Base-by-base conservation (phyloP, 2,113 vertebrate species). In the Stegastes partitus region DNA sequence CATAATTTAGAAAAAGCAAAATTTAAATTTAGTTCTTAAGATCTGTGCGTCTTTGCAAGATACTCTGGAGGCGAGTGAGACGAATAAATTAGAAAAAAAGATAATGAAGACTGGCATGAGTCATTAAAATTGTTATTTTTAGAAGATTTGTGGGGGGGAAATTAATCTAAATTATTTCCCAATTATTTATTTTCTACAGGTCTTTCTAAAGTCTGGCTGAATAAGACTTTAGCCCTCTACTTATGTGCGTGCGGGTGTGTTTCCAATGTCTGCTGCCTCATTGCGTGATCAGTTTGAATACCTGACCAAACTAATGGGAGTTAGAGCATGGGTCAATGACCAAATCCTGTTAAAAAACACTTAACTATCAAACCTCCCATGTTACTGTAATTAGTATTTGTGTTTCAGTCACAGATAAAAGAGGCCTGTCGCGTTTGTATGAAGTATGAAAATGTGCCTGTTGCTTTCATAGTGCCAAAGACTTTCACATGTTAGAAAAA, bases 261-360 rank as follows among this genome's bases (percentile, higher is more conserved):
- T 3, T 45, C 39, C 56, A 58, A 26, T 56, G 72, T 67, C 8
- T 70, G 59, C 54, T 57, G 59, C 39, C 70, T 81, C 76, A 31
- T 82, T 74, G 70, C 64, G 66, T 82, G 77, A 66, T 69, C 62
- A 82, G 68, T 75, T 63, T 75, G 82, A 90, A 86, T 79, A 85
- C 72, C 74, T 79, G 74, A 82, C 58, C 55, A 79, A 74, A 85
- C 71, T 85, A 62, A 80, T 76, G 80, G 76, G 42, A 77, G 72
- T 88, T 70, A 69, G 61, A 15, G 2, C 19, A 74, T 74, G 74
- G 74, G 51, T 86, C 77, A 79, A 53, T 66, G 67, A 79, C 45
- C 47, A 73, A 86, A 85, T 81, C 79, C 73, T 44, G 82, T 79
- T 82, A 83, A 83, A 82, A 82, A 80, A 82, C 72, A 74, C 68